Evolutionary conservation across 2,113 vertebrate genomes (phyloP).

Genomic region (Xiphophorus couchianus): DNA sequence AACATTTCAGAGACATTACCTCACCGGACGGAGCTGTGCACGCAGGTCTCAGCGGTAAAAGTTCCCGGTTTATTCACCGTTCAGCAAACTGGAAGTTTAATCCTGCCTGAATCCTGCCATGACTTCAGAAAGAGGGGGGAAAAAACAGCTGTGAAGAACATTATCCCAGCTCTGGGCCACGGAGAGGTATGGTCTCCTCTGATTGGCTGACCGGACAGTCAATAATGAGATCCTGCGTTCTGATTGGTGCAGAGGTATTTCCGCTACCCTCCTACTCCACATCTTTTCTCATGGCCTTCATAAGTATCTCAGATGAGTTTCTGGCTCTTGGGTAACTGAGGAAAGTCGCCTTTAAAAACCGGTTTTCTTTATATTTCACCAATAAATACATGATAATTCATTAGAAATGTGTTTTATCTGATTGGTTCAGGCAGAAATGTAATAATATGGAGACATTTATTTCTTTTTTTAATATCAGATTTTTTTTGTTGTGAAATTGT

Average conservation of each 20-base stretch:
- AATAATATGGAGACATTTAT: too few relatives aligned
- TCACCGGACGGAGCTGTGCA: background rate
- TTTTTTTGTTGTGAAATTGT: too few relatives aligned
- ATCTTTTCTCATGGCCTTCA: constrained; percentile 64
- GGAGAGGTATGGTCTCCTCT: background rate
- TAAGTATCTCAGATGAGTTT: constrained; percentile 32
- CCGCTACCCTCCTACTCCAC: constrained; percentile 30
- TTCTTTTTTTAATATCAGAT: too few relatives aligned
- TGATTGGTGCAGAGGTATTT: constrained; percentile 68
- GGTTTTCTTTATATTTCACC: too few relatives aligned
- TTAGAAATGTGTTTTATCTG: too few relatives aligned
- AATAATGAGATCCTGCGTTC: background rate
- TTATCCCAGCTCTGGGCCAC: constrained; percentile 65
- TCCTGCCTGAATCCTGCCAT: constrained; percentile 35
- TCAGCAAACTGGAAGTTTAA: constrained; percentile 4
- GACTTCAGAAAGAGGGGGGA: constrained; percentile 53
- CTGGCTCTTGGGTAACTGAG: constrained; percentile 17
- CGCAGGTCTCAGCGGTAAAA: background rate
- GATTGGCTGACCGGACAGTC: constrained; percentile 64
- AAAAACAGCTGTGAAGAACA: constrained; percentile 75
- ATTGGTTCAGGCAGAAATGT: too few relatives aligned
- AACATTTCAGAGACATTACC: constrained; percentile 24
- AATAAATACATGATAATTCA: too few relatives aligned
- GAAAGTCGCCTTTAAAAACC: background rate
- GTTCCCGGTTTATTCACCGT: background rate